Base-by-base conservation (phyloP, 2,797 vertebrate species). In the Channallabes apus region DNA sequence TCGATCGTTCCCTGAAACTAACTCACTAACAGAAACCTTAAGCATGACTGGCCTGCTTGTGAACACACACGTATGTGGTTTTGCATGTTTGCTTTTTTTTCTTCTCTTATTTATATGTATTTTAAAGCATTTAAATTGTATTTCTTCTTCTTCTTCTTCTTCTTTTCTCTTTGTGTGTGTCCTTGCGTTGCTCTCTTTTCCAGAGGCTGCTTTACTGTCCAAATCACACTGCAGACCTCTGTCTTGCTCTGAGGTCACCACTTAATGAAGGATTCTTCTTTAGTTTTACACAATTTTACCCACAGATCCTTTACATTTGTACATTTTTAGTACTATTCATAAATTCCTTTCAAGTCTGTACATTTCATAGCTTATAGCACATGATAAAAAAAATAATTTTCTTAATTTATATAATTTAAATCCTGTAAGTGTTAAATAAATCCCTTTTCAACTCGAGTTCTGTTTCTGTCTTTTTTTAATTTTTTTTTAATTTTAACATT, bases 381-480 rank as follows among this genome's bases (percentile, higher is more conserved):
- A 90, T 90, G 87, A 83, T 82, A 1, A 38, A 15, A 51, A 51
- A 82, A 94, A 89, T 92, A 91, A 96, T 93, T 92, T 95, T 94
- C 92, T 93, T 95, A 96, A 96, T 96, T 96, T 96, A 96, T 96
- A 93, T 89, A 94, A 94, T 93, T 95, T 95, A 93, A 95, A 94
- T 91, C 92, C 73, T 99, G 97, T 97, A 96, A 95, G 95, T 93
- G 87, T 92, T 86, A 62, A 96, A 98, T 97, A 98, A 98, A 99
- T 96, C 86, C 86, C 93, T 77, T 92, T 92, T 92, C 88, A 93
- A 90, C 91, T 88, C 86, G 94, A 93, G 89, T 90, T 91, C 93
- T 92, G 95, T 95, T 94, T 96, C 93, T 97, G 94, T 92, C 93
- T 94, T 94, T 85, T 94, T 56, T 86, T 83, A 29, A 1, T 32